Conservation (phyloP, 2,888 invertebrate genomes). For the Stenotaenia linearis region DNA sequence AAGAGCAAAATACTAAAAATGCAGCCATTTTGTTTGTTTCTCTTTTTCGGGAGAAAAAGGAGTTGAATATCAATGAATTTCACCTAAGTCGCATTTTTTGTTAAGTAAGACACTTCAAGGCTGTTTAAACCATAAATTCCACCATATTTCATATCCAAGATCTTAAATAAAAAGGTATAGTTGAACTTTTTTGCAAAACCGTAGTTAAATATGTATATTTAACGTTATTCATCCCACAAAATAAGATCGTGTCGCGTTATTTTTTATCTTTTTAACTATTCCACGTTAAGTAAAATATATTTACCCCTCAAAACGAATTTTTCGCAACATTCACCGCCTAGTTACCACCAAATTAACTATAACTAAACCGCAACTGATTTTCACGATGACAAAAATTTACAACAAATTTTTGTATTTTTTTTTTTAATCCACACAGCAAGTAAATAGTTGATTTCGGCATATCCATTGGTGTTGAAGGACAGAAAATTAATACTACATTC, state of each 20-base stretch:
- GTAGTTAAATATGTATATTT: neutral
- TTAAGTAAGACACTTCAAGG: constrained; percentile 24
- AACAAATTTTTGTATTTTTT: constrained; percentile 18
- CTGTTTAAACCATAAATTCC: neutral
- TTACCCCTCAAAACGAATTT: neutral
- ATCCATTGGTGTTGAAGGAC: constrained; percentile 17
- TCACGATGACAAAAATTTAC: constrained; percentile 5
- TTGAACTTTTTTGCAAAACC: neutral
- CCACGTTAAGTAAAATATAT: neutral
- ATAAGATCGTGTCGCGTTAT: neutral
- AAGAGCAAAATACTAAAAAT: neutral
- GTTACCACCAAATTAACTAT: neutral
- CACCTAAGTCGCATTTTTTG: neutral
- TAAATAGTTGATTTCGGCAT: constrained; percentile 22
- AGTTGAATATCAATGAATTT: neutral
- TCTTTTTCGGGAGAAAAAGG: no score
- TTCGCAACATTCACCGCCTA: neutral
- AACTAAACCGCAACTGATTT: neutral
- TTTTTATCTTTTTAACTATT: neutral
- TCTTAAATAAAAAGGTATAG: neutral
- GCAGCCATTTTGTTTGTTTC: neutral
- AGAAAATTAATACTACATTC: neutral
- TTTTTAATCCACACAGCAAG: constrained; percentile 26
- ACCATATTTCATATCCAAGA: neutral
- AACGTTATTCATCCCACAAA: neutral